A percentile compares a stretch with the other conserved stretches of the same genome.
Evolutionary conservation across 2,113 vertebrate species (phyloP).

Genomic region (Candoia aspera): DNA sequence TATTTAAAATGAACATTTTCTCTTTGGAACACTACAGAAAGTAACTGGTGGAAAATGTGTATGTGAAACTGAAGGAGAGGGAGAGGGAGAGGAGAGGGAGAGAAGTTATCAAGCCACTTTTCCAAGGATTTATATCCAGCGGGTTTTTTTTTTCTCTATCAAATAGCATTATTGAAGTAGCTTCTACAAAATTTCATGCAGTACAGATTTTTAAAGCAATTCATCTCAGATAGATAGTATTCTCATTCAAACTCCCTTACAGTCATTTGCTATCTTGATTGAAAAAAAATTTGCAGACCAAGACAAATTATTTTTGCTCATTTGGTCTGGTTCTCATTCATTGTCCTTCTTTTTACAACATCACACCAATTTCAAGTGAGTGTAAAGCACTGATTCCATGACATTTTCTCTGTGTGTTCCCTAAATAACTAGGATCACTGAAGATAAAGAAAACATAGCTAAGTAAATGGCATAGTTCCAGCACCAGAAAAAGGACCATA

Average conservation of each 20-base stretch:
- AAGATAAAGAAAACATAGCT: neutral
- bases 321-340: neutral
- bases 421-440: neutral
- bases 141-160: neutral
- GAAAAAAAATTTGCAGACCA: neutral
- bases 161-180: neutral
- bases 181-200: neutral
- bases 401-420: neutral
- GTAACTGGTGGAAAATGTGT: neutral
- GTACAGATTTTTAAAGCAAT: neutral
- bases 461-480: neutral
- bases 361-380: neutral
- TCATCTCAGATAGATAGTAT: neutral
- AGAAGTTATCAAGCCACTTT: neutral
- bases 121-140: neutral
- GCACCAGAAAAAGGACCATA: neutral
- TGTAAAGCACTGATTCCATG: neutral
- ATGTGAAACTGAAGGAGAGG: neutral
- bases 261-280: neutral
- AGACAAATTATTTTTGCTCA: neutral
- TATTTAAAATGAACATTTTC: neutral
- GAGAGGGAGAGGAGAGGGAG: neutral
- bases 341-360: neutral
- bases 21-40: neutral
- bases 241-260: neutral